Percentiles rank a stretch among this genome's conserved stretches.
These are phyloP conservation scores for Propithecus deckenii DNA, from an alignment of 2,797 vertebrate genomes.

Conservation along the genomic window DNA sequence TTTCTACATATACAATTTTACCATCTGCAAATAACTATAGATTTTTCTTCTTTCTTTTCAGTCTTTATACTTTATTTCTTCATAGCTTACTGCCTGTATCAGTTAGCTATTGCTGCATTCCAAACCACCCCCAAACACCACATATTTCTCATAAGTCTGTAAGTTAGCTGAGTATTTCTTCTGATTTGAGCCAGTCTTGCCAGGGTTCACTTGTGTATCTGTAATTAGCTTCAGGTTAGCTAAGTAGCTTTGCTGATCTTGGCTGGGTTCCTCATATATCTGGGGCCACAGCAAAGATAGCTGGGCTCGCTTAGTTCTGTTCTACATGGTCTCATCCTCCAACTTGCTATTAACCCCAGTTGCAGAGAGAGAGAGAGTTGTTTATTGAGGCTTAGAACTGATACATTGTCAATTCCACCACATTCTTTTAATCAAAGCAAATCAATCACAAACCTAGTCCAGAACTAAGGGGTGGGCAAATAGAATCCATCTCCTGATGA, in stretches of 20 bases:
- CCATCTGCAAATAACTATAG: neutral
- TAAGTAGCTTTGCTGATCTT: neutral
- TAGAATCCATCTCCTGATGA: neutral
- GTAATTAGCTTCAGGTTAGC: neutral
- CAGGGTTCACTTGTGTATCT: neutral
- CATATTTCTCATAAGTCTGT: neutral
- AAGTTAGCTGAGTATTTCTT: neutral
- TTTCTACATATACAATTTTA: neutral
- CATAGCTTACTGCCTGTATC: neutral
- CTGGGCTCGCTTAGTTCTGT: neutral
- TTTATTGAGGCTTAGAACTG: neutral
- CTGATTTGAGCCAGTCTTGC: constrained; percentile 8
- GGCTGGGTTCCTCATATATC: neutral
- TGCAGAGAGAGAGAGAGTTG: neutral
- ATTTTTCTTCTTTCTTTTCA: constrained; percentile 14
- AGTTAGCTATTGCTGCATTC: neutral
- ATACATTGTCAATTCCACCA: neutral
- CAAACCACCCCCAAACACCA: neutral
- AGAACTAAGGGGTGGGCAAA: neutral
- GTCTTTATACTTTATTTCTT: neutral
- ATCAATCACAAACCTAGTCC: neutral
- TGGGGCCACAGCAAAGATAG: neutral
- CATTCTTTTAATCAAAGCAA: constrained; percentile 17
- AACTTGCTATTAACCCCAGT: neutral
- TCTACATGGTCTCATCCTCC: neutral